Percentiles rank a stretch among this genome's conserved stretches.
Evolutionary conservation across 2,797 vertebrate species (phyloP).

Genomic region (Gallinago nigripennis): DNA sequence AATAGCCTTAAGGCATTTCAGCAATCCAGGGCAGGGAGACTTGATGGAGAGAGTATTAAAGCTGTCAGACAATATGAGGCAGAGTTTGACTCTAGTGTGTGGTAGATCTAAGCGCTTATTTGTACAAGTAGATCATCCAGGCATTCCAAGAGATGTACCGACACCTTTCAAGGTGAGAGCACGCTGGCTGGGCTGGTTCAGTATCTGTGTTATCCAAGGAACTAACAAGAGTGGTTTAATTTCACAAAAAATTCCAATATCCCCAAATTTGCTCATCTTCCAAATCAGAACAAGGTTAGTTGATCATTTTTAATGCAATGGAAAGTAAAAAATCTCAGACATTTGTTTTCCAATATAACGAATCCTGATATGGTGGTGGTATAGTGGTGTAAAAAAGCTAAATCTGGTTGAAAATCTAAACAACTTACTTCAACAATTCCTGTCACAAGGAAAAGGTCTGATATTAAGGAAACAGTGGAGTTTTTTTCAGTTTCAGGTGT

Average conservation of each 20-base stretch:
- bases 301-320: background rate
- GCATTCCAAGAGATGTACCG: background rate
- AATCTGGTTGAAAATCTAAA: background rate
- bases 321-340: background rate
- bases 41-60: background rate
- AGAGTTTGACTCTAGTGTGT: background rate
- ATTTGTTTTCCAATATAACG: background rate
- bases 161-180: background rate
- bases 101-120: background rate
- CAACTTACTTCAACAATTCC: background rate
- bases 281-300: background rate
- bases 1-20: background rate
- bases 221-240: background rate
- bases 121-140: background rate
- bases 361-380: background rate
- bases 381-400: background rate
- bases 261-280: background rate
- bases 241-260: background rate
- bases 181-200: background rate
- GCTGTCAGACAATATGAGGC: conserved; percentile 5
- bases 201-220: background rate
- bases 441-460: background rate
- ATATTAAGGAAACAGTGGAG: background rate
- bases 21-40: background rate
- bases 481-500: background rate